Conservation (phyloP, 1,140 invertebrate species). For the Neotoxoptera formosana region DNA sequence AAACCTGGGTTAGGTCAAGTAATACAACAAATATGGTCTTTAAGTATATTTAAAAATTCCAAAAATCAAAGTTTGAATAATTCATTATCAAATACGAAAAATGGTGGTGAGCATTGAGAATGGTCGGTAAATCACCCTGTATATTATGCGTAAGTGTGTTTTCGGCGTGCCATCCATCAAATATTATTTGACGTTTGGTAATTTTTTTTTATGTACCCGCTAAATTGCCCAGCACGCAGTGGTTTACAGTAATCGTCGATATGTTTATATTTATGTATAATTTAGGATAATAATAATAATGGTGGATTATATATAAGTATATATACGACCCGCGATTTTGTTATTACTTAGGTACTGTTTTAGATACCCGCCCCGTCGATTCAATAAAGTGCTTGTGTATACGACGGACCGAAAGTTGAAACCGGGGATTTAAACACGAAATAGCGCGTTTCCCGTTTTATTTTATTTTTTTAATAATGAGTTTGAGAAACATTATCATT, state of each 20-base stretch:
- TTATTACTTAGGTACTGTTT: background rate
- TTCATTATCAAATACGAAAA: background rate
- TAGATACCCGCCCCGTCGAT: background rate
- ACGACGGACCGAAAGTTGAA: background rate
- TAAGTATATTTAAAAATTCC: too few relatives aligned
- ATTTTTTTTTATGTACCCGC: background rate
- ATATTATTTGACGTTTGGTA: slow-evolving; percentile 17
- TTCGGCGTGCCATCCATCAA: background rate
- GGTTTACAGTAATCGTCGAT: slow-evolving; percentile 10
- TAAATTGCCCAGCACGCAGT: background rate
- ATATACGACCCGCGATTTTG: background rate
- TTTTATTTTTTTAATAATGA: background rate
- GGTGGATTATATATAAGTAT: background rate
- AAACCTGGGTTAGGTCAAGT: too few relatives aligned
- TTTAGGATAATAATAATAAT: background rate
- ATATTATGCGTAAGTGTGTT: background rate
- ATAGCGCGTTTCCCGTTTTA: background rate
- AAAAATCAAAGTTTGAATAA: background rate
- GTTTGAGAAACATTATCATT: background rate
- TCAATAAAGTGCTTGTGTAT: background rate
- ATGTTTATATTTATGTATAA: slow-evolving; percentile 5
- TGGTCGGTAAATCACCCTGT: background rate
- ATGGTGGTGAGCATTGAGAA: background rate
- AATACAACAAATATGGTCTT: too few relatives aligned
- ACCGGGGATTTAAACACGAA: background rate